Conservation (phyloP, 2,797 vertebrate species). For the Chelon auratus region DNA sequence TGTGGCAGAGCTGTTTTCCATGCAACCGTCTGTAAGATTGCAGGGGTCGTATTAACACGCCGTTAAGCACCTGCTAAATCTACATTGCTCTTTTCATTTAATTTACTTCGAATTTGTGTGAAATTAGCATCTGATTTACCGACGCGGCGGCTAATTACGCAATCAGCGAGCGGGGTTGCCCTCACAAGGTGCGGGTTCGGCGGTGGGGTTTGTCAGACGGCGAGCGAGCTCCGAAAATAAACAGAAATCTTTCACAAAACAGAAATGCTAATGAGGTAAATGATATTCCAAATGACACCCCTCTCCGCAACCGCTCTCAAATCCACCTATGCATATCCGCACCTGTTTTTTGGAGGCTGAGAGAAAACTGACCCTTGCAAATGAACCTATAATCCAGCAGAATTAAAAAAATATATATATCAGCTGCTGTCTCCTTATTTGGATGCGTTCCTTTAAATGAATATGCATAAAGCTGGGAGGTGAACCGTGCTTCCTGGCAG, state of each 20-base stretch:
- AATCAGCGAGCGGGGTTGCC: slow-evolving; percentile 38
- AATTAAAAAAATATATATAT: not conserved
- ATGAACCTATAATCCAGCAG: slow-evolving; percentile 10
- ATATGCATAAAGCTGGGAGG: slow-evolving; percentile 31
- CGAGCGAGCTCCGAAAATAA: slow-evolving; percentile 22
- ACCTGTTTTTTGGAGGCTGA: slow-evolving; percentile 4
- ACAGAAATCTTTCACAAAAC: slow-evolving; percentile 23
- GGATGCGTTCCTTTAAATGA: slow-evolving; percentile 2
- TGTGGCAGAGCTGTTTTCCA: no score
- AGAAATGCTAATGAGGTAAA: slow-evolving; percentile 19
- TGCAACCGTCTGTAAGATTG: no score
- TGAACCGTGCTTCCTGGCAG: not conserved
- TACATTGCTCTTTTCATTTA: slow-evolving; percentile 47
- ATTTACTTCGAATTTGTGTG: slow-evolving; percentile 42
- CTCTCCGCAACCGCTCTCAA: not conserved
- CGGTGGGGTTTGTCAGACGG: slow-evolving; percentile 13
- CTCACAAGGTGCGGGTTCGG: slow-evolving; percentile 16
- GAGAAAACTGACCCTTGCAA: slow-evolving; percentile 6
- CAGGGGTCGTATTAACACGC: slow-evolving; percentile 10
- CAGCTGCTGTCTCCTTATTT: slow-evolving; percentile 3
- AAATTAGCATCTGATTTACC: slow-evolving; percentile 58
- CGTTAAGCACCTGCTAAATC: slow-evolving; percentile 45
- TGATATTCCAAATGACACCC: not conserved
- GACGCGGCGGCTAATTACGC: slow-evolving; percentile 49
- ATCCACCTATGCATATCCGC: slow-evolving; percentile 8